phyloP scores from a whole-genome alignment of 2,888 invertebrate species.

The Plagodis pulveraria region DNA sequence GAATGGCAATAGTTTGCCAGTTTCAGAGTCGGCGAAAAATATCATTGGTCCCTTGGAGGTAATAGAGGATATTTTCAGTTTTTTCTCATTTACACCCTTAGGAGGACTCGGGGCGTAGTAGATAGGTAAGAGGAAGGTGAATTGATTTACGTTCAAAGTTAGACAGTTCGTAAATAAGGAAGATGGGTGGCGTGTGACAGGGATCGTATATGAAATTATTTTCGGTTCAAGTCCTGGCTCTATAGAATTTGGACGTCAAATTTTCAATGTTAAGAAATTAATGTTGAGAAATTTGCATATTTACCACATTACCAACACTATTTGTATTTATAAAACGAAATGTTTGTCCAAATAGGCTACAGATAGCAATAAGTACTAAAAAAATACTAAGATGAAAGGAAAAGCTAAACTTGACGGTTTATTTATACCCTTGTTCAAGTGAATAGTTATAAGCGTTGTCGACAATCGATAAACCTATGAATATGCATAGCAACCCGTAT shows the following conservation, averaged over 20 bases:
- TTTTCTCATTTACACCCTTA: constrained; percentile 41
- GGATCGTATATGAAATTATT: constrained; percentile 31
- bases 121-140: constrained; percentile 40
- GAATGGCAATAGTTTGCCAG: constrained; percentile 30
- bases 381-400: too few species aligned
- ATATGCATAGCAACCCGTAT: constrained; percentile 18
- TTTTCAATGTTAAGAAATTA: not conserved
- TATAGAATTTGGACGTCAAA: not conserved
- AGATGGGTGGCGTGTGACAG: constrained; percentile 33
- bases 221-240: constrained; percentile 14
- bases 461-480: constrained; percentile 19
- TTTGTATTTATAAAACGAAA: too few species aligned
- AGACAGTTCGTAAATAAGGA: constrained; percentile 55
- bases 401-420: too few species aligned
- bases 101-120: constrained; percentile 20
- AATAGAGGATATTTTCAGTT: constrained; percentile 40
- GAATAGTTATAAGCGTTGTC: constrained; percentile 3
- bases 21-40: constrained; percentile 31
- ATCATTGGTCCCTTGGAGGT: constrained; percentile 39
- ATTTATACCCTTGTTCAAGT: constrained; percentile 1
- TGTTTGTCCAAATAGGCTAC: too few species aligned
- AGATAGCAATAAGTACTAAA: too few species aligned
- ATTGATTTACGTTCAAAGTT: constrained; percentile 60
- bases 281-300: constrained; percentile 5
- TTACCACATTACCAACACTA: too few species aligned